A percentile compares a stretch with the other conserved stretches of the same genome.
phyloP scores from a whole-genome alignment of 2,113 vertebrate genomes.

The Bambusicola thoracicus region DNA sequence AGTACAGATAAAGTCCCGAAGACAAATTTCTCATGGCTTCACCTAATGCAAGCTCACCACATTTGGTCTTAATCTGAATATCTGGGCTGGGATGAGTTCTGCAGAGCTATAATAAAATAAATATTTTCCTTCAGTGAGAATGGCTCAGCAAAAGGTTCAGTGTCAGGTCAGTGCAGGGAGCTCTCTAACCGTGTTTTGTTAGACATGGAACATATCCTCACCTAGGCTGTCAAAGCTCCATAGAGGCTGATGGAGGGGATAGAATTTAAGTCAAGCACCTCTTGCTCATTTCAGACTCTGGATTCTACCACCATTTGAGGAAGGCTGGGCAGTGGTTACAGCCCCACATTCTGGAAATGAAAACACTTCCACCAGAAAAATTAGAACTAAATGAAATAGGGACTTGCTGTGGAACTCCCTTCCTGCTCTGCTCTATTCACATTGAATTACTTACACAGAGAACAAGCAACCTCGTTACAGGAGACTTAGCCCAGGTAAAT shows the following conservation, averaged over 20 bases:
- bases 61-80: constrained; percentile 60
- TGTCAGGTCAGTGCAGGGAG: constrained; percentile 69
- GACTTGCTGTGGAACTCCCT: not conserved
- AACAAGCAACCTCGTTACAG: not conserved
- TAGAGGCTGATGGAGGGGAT: not conserved
- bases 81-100: constrained; percentile 46
- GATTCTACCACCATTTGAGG: not conserved
- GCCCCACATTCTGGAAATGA: not conserved
- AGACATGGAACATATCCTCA: not conserved
- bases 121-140: constrained; percentile 67
- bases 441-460: not conserved
- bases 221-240: not conserved
- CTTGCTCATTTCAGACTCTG: not conserved
- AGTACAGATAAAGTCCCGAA: constrained; percentile 29
- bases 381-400: not conserved
- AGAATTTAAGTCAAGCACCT: not conserved
- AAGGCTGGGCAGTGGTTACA: not conserved
- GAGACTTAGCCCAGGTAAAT: not conserved
- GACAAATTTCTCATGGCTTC: not conserved
- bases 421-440: not conserved
- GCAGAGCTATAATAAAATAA: constrained; percentile 59
- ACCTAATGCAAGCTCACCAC: not conserved
- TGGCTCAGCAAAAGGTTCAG: constrained; percentile 64
- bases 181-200: not conserved
- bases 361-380: not conserved